phyloP scores from a whole-genome alignment of 2,888 invertebrate genomes.

The Harpagoxenus sublaevis region DNA sequence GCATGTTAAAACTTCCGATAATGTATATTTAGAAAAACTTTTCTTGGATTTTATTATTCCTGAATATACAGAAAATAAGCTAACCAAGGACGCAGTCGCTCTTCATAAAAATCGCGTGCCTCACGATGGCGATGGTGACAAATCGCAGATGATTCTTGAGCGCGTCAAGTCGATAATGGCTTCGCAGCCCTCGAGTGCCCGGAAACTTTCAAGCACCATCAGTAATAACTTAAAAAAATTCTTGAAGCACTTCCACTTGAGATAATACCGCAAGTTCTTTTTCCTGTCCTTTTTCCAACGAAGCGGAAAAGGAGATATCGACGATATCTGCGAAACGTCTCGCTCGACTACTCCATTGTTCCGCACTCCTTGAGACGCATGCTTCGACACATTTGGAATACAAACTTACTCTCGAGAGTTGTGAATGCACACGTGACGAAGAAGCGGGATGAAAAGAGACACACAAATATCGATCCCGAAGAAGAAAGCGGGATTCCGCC shows the following conservation, averaged over 20 bases:
- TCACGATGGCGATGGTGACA: constrained; percentile 67
- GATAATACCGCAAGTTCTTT: constrained; percentile 76
- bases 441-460: not conserved
- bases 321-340: constrained; percentile 65
- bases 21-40: not conserved
- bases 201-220: constrained; percentile 79
- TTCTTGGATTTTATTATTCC: not conserved
- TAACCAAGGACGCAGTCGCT: not conserved
- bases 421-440: constrained; percentile 27
- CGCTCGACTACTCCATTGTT: constrained; percentile 61
- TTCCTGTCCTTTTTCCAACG: constrained; percentile 54
- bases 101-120: not conserved
- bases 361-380: constrained; percentile 30
- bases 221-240: constrained; percentile 63
- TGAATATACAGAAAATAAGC: not conserved
- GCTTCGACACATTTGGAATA: constrained; percentile 58
- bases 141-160: constrained; percentile 69
- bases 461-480: constrained; percentile 59
- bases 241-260: constrained; percentile 62
- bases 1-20: not conserved
- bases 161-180: constrained; percentile 69
- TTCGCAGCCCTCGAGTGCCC: constrained; percentile 71
- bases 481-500: constrained; percentile 71
- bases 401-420: constrained; percentile 15
- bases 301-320: constrained; percentile 45